Conservation (phyloP, 2,797 vertebrate genomes). For the Danio tinwini region DNA sequence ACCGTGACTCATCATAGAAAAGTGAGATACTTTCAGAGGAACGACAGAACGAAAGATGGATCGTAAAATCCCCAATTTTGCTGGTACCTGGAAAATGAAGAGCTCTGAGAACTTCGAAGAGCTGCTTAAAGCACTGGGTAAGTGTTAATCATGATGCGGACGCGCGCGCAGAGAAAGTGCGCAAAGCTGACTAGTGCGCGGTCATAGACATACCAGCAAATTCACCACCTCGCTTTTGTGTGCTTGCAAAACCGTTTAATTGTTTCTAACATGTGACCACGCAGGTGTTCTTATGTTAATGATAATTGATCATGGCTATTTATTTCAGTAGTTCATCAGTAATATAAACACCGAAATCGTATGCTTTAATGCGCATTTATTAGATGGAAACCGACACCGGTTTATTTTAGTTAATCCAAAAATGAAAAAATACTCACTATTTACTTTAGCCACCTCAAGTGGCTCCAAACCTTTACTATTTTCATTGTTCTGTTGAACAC, state of each 20-base stretch:
- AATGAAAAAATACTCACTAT: no score
- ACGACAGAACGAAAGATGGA: slow-evolving; percentile 69
- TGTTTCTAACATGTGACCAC: background rate
- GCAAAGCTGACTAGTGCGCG: background rate
- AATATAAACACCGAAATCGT: no score
- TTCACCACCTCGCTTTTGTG: background rate
- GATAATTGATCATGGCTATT: background rate
- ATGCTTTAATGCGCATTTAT: background rate
- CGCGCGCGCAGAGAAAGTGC: background rate
- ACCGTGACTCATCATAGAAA: slow-evolving; percentile 7
- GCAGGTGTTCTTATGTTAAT: background rate
- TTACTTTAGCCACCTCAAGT: no score
- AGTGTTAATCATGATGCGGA: slow-evolving; percentile 61
- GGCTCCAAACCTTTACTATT: no score
- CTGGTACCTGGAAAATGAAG: slow-evolving; percentile 92
- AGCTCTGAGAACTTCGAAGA: slow-evolving; percentile 94
- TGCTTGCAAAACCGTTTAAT: background rate
- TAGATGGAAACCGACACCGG: background rate
- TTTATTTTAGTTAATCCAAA: background rate
- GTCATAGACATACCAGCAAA: background rate
- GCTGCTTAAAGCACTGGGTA: slow-evolving; percentile 88
- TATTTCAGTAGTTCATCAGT: background rate
- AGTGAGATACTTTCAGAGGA: slow-evolving; percentile 24
- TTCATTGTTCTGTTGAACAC: no score
- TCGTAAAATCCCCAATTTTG: slow-evolving; percentile 85